Percentiles rank a stretch among this genome's conserved stretches.
phyloP scores from a whole-genome alignment of 1,140 invertebrate genomes.

The Microplitis demolitor region DNA sequence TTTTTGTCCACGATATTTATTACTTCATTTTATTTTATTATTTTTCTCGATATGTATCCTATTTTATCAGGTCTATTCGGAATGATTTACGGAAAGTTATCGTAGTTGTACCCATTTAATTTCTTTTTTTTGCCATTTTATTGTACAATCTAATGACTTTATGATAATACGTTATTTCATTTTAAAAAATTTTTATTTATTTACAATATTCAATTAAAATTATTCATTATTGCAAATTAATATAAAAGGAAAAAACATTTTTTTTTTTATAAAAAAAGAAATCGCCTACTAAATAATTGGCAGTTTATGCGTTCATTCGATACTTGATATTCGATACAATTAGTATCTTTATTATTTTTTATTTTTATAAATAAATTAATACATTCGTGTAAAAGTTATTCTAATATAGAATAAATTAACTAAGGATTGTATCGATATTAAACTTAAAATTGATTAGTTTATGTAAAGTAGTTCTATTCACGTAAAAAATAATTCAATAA shows the following conservation, averaged over 20 bases:
- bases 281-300: no score
- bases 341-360: background rate
- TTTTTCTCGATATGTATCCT: slow-evolving; percentile 55
- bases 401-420: slow-evolving; percentile 50
- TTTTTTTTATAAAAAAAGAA: background rate
- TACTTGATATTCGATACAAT: no score
- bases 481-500: slow-evolving; percentile 29
- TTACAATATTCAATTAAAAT: background rate
- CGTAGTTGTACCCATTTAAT: slow-evolving; percentile 42
- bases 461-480: slow-evolving; percentile 1
- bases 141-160: slow-evolving; percentile 24
- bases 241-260: background rate
- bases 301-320: no score
- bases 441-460: no score
- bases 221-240: no score
- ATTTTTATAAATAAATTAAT: slow-evolving; percentile 10
- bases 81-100: slow-evolving; percentile 43
- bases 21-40: slow-evolving; percentile 25
- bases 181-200: background rate
- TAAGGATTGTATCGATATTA: slow-evolving; percentile 33
- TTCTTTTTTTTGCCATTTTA: slow-evolving; percentile 19
- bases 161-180: slow-evolving; percentile 18
- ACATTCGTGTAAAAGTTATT: slow-evolving; percentile 40
- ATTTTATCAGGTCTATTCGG: slow-evolving; percentile 50
- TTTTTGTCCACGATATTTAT: slow-evolving; percentile 45